Conservation (phyloP, 2,888 invertebrate species). For the Cephalotes varians region DNA sequence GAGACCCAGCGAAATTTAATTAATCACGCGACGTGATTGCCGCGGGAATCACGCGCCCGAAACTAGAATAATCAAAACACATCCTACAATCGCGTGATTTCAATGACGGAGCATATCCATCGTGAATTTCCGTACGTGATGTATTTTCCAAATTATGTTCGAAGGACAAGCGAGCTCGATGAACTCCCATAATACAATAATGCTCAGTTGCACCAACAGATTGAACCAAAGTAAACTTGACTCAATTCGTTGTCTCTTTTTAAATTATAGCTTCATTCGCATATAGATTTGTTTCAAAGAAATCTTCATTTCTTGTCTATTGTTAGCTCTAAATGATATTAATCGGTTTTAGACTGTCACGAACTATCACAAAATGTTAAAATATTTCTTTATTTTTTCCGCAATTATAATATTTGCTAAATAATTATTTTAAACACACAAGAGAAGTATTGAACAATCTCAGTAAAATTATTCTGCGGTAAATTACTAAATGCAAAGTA, state of each 20-base stretch:
- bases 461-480: conserved; percentile 33
- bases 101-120: conserved; percentile 27
- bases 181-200: conserved; percentile 4
- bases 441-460: background rate
- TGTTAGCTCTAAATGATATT: background rate
- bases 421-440: background rate
- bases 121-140: conserved; percentile 19
- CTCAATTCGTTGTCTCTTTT: background rate
- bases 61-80: conserved; percentile 40
- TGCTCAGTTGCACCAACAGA: background rate
- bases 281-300: background rate
- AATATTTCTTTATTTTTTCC: background rate
- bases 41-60: background rate
- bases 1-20: conserved; percentile 38
- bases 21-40: conserved; percentile 40
- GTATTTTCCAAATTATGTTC: conserved; percentile 16
- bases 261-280: background rate
- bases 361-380: background rate
- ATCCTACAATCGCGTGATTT: conserved; percentile 14
- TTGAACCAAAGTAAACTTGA: background rate
- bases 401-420: background rate
- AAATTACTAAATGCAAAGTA: background rate
- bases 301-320: background rate
- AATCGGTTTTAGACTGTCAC: background rate
- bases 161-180: background rate